Conservation (phyloP, 2,888 invertebrate genomes). For the Hydriomena furcata region DNA sequence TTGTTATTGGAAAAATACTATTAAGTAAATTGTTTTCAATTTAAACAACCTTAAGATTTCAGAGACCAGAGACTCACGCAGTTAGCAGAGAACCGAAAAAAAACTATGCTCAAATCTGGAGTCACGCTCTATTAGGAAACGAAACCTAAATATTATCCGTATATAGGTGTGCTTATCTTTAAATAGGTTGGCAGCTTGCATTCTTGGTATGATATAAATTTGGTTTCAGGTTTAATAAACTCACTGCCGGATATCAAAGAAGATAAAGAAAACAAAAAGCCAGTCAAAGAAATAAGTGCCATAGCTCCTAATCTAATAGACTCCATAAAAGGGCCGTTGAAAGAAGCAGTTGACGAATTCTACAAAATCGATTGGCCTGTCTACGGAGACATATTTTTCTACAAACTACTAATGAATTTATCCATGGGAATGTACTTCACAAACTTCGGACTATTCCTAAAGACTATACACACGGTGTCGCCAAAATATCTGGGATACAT, state of each 20-base stretch:
- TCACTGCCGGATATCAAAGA: constrained; percentile 41
- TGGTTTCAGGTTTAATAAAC: constrained; percentile 47
- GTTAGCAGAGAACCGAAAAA: no score
- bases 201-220: no score
- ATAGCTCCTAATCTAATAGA: constrained; percentile 41
- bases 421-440: constrained; percentile 73
- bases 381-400: constrained; percentile 77
- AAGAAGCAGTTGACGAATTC: constrained; percentile 65
- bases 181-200: no score
- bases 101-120: no score
- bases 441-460: constrained; percentile 73
- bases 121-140: no score
- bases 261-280: constrained; percentile 29
- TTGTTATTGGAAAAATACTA: background rate
- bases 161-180: no score
- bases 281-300: constrained; percentile 13
- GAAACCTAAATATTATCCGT: no score
- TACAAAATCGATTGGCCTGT: constrained; percentile 73
- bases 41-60: no score
- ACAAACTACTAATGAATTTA: constrained; percentile 76
- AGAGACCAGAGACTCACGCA: no score
- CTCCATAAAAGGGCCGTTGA: constrained; percentile 41
- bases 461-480: constrained; percentile 68
- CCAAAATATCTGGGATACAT: constrained; percentile 79
- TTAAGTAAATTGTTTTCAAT: background rate